Evolutionary conservation across 2,888 invertebrate species (phyloP), one percentile per base, ranked within the genome.

Genomic region (Pristionchus arcanus): DNA sequence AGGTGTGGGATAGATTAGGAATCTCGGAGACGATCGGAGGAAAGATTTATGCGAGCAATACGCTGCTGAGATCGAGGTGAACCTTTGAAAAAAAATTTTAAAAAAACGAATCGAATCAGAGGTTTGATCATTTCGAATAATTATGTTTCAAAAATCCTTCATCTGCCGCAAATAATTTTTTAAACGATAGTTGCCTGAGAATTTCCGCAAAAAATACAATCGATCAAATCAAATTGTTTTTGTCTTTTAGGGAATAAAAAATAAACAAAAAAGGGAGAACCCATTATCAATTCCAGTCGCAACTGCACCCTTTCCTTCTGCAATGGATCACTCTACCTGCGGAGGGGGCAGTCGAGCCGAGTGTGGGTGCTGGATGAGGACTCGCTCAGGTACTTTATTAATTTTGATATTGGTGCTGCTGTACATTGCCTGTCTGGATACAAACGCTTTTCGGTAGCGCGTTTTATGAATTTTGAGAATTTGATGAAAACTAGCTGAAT

Each of bases 21-120:
- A 16, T 55, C 16, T 55, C 4, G 19, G 83, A 83, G 28, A 83
- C 55, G 55, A 55, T 55, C 19, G 55, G 55, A 19, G 42, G 42
- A 9, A 42, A 98, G 94, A 96, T 98, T 37, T 97, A 98, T 95
- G 96, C 97, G 92, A 97, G 97, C 95, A 91, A 91, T 53, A 96
- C 97, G 53, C 97, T 98, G 95, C 97, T 98, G 95, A 95, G 97
- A 95, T 97, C 93, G 9, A 92, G 91, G 92, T 92, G 83, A 53
- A 90, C 15, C 55, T 2, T 55, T 55, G 13, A 55, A 53, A 53
- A 55, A 53, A 53, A 13, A 53, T 53, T 53, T 7, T 53, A 53
- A 34, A 31, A 83, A 83, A 83, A 83, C n/a, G n/a, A n/a, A n/a
- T n/a, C n/a, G n/a, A n/a, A n/a, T n/a, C n/a, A n/a, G n/a, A n/a